Evolutionary conservation across 2,888 invertebrate genomes (phyloP), one percentile per base, ranked within the genome.

Genomic region (Nomada flava): DNA sequence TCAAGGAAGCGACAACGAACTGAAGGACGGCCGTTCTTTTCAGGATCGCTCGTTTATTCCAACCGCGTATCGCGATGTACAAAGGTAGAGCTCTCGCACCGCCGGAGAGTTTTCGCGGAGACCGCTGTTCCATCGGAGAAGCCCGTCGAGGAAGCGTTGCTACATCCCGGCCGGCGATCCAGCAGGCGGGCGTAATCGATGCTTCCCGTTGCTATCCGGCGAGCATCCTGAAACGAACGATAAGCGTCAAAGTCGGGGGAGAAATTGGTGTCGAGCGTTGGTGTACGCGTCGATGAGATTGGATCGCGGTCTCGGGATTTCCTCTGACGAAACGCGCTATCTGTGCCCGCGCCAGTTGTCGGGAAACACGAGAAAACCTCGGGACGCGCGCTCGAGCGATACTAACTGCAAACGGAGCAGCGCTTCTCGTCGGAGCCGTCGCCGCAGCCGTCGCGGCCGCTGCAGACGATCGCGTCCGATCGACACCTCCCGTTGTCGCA

Each of bases 391-490:
- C 36, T 36, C 36, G 36, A 13, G 3, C 11, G 2, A 26, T 85
- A 97, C 98, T 97, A 94, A 98, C 98, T 96, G 94, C 98, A 98
- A 85, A 98, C 97, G 84, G 95, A 95, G 94, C 98, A 98, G 83
- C 96, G 96, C 83, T 95, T 96, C 94, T 98, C 98, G 92, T 98
- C 98, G 60, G 97, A 97, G 88, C 97, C 97, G 95, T 98, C 98
- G 10, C 98, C 98, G 91, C 98, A 98, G 26, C 98, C 98, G 93
- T 98, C 98, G 57, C 97, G 95, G 42, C 98, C 98, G 18, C 98
- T 98, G 94, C 98, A 98, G 3, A 97, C 96, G 82, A 98, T 97
- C 0, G 98, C 98, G 76, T 97, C 97, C 67, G 98, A 98, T 76
- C 98, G 95, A 93, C 98, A 98, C 78, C 98, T 95, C 2, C 98